These are phyloP conservation scores for Macrosiphum euphorbiae DNA, from an alignment of 2,888 invertebrate genomes.

Conservation along the genomic window DNA sequence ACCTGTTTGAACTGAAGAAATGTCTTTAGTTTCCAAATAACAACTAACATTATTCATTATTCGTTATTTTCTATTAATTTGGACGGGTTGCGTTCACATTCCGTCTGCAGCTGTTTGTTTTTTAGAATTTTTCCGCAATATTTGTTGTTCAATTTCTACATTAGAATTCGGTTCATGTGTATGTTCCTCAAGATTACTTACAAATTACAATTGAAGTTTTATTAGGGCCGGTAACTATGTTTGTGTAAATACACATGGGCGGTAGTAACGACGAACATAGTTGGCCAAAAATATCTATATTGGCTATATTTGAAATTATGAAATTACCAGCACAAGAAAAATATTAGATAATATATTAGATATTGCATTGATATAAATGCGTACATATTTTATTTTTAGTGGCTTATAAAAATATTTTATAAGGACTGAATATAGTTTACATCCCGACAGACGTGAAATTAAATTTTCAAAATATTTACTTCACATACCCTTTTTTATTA, in stretches of 20 bases:
- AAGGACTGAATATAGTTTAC: not conserved
- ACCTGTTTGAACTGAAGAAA: not conserved
- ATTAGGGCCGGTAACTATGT: not conserved
- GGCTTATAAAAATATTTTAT: not conserved
- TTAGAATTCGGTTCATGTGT: not conserved
- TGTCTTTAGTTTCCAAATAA: not conserved
- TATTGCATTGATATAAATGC: not conserved
- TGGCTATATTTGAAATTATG: not conserved
- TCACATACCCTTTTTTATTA: not conserved
- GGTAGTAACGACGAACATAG: not conserved
- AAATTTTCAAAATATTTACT: not conserved
- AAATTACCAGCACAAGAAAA: not conserved
- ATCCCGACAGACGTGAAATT: not conserved
- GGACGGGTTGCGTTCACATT: not conserved
- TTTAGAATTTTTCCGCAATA: not conserved
- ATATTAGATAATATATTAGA: not conserved
- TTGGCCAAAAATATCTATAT: not conserved
- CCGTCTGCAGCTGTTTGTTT: not conserved
- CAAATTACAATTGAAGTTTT: not conserved
- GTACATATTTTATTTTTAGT: not conserved
- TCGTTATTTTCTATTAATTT: not conserved
- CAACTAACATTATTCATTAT: not conserved
- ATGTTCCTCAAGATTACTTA: not conserved
- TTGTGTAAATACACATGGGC: not conserved
- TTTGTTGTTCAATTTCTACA: not conserved